Conservation (phyloP, 2,888 invertebrate species). For the Oegoconia quadripuncta region DNA sequence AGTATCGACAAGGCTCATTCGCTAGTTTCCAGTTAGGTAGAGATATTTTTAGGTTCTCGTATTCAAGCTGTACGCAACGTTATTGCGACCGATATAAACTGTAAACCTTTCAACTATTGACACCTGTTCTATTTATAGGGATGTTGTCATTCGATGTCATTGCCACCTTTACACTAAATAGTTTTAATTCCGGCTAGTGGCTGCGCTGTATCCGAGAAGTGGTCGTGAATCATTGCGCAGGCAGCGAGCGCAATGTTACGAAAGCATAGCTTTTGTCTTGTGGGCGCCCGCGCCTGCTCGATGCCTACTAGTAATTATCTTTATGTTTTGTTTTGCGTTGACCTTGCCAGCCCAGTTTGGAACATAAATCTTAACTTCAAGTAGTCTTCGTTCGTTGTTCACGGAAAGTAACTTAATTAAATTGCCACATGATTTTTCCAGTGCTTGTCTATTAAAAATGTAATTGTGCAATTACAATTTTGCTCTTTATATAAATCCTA, state of each 20-base stretch:
- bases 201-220: constrained; percentile 7
- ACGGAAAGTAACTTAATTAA: no score
- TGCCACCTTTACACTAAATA: not conserved
- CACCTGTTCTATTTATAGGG: not conserved
- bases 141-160: constrained; percentile 1
- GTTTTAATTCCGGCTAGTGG: not conserved
- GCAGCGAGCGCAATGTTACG: constrained; percentile 7
- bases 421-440: no score
- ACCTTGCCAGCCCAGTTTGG: constrained; percentile 6
- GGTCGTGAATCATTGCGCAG: constrained; percentile 9
- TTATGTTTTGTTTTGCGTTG: constrained; percentile 7
- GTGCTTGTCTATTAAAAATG: no score
- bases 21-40: no score
- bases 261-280: constrained; percentile 12
- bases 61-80: no score
- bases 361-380: not conserved
- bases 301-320: constrained; percentile 11
- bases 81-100: no score
- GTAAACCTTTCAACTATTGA: no score
- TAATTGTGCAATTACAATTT: no score
- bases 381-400: not conserved
- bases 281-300: constrained; percentile 5
- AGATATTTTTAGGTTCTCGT: no score
- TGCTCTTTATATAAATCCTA: no score
- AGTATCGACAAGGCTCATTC: no score